Evolutionary conservation across 2,113 vertebrate genomes (phyloP), one percentile per base, ranked within the genome.

Genomic region (Chaetodon trifascialis): DNA sequence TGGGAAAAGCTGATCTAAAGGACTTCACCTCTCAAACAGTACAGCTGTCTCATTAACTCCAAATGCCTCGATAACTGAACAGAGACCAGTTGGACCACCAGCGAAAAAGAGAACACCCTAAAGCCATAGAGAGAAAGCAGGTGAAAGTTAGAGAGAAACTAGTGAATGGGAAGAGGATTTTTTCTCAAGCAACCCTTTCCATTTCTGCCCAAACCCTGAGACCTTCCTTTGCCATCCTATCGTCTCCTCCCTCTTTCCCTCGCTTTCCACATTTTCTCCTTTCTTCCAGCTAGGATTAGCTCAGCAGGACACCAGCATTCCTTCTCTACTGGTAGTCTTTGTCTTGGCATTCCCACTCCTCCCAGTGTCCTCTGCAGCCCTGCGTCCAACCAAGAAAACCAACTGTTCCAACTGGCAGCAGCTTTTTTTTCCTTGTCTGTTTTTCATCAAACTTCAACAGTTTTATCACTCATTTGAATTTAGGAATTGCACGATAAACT

Each of bases 261-360:
- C 87, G 14, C 79, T 76, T 70, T 69, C 94, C 94, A 86, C 88
- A 94, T 93, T 96, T 96, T 91, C 86, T 89, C 91, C 58, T 85
- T 95, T 95, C 94, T 93, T 95, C 94, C 92, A 95, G 86, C 91
- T 93, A 91, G 96, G 95, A 96, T 97, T 96, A 94, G 92, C 95
- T 93, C 87, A 95, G 95, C 96, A 95, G 96, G 96, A 96, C 95
- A 90, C 94, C 84, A 73, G 96, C 95, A 94, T 96, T 94, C 94
- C 94, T 93, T 96, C 95, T 72, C 91, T 25, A 95, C 96, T 96
- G 93, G 95, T 94, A 89, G 95, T 95, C 96, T 97, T 96, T 97
- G 96, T 97, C 96, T 91, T 91, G 85, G 93, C 84, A 74, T 94
- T 94, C 95, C 96, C 96, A 96, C 96, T 93, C 96, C 95, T 97